Evolutionary conservation across 2,113 vertebrate genomes (phyloP).

Genomic region (Capricornis sumatraensis): DNA sequence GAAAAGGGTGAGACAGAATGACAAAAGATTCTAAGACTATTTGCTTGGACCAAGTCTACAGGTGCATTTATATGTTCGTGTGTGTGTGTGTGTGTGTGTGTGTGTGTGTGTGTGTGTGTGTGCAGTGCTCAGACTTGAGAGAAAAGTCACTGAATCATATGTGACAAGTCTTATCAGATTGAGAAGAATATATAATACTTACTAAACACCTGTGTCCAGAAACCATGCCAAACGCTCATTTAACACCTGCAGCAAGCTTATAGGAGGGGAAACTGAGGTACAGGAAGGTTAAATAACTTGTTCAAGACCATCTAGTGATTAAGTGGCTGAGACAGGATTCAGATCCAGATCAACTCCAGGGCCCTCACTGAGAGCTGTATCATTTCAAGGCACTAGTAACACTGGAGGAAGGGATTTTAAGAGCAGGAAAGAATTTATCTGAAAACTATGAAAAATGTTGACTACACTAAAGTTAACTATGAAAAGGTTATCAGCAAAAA

Average conservation of each 20-base stretch:
- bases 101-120: neutral
- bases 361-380: neutral
- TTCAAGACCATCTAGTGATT: neutral
- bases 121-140: neutral
- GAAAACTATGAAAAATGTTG: constrained; percentile 22
- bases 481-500: constrained; percentile 47
- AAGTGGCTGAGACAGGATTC: neutral
- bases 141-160: neutral
- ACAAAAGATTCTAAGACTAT: neutral
- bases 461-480: constrained; percentile 23
- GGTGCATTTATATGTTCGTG: neutral
- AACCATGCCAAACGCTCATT: neutral
- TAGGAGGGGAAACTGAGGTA: neutral
- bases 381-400: neutral
- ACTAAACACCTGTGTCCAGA: neutral
- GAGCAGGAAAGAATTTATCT: constrained; percentile 27
- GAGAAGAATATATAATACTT: neutral
- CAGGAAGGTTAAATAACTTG: neutral
- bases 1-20: neutral
- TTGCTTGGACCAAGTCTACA: neutral
- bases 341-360: neutral
- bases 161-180: neutral
- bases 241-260: neutral
- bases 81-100: neutral
- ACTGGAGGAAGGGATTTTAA: neutral